phyloP scores from a whole-genome alignment of 92 coral and sea anemone species.

The Paramuricea clavata region DNA sequence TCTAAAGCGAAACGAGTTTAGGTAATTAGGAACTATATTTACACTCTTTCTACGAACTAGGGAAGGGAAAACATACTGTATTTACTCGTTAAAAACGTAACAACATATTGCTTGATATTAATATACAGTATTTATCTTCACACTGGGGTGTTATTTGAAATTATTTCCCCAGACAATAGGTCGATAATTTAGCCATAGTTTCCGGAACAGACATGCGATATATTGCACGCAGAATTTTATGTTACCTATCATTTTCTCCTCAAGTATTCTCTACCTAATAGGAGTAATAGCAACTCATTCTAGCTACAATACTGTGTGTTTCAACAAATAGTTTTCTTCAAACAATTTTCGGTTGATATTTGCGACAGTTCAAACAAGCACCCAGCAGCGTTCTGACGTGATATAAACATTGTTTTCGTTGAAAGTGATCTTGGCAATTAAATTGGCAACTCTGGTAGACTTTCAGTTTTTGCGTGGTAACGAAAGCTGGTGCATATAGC shows the following conservation, averaged over 20 bases:
- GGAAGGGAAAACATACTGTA: not conserved
- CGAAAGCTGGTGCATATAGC: not conserved
- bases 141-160: slow-evolving; percentile 22
- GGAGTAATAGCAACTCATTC: too few relatives aligned
- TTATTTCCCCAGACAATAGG: slow-evolving; percentile 16
- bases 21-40: not conserved
- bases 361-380: not conserved
- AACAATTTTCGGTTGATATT: not conserved
- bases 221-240: not conserved
- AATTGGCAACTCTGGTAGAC: not conserved
- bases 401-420: not conserved
- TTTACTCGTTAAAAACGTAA: not conserved
- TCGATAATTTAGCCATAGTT: not conserved
- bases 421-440: not conserved
- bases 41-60: not conserved
- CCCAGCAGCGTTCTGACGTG: not conserved
- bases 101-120: not conserved
- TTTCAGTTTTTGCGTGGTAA: not conserved
- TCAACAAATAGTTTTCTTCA: not conserved
- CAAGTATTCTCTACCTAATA: too few relatives aligned
- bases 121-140: not conserved
- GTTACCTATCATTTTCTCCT: too few relatives aligned
- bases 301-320: not conserved
- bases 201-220: not conserved
- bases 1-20: not conserved